phyloP scores from a whole-genome alignment of 2,113 vertebrate genomes.

The Panurus biarmicus region DNA sequence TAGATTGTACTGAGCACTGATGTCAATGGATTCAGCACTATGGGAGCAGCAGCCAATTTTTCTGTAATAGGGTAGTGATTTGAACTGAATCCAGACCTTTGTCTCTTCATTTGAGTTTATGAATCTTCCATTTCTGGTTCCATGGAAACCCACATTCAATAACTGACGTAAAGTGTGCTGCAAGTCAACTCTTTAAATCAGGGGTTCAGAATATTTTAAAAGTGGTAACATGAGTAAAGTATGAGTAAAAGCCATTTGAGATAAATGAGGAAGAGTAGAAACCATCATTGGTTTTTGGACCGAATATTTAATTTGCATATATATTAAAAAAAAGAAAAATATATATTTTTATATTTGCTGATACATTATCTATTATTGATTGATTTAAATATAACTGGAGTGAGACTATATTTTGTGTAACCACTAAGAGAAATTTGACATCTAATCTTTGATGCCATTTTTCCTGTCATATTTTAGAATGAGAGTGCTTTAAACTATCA shows the following conservation, averaged over 20 bases:
- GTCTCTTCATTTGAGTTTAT: neutral
- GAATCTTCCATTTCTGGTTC: neutral
- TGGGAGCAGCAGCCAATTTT: neutral
- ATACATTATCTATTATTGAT: neutral
- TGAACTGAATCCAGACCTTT: neutral
- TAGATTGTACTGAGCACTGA: neutral
- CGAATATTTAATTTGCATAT: neutral
- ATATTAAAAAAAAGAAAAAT: neutral
- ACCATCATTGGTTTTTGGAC: fast-evolving
- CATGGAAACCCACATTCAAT: neutral
- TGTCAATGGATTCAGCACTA: neutral
- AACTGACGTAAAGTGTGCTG: neutral
- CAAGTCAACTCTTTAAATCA: neutral
- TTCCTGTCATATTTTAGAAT: neutral
- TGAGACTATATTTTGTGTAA: neutral
- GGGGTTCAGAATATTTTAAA: neutral
- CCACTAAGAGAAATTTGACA: neutral
- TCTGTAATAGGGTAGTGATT: neutral
- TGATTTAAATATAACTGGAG: neutral
- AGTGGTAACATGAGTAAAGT: neutral
- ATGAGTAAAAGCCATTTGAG: neutral
- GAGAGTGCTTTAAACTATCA: neutral
- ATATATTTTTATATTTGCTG: fast-evolving
- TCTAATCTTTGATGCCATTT: neutral
- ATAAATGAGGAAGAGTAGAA: neutral